Evolutionary conservation across 2,888 invertebrate species (phyloP), one percentile per base, ranked within the genome.

Genomic region (Ophion ellenae): DNA sequence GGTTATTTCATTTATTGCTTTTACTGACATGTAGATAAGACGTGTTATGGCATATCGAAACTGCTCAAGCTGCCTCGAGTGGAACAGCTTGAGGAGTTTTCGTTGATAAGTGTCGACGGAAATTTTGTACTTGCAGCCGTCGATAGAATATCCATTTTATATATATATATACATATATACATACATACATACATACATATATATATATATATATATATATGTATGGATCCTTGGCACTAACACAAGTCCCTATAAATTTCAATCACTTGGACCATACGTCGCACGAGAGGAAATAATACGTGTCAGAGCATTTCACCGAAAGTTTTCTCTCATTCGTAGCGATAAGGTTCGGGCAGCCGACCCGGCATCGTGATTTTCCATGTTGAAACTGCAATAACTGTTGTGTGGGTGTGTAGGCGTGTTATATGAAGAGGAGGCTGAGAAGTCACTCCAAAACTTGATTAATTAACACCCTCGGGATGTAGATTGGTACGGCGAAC

Each of bases 301-400:
- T 82, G 85, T 85, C 85, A 85, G 82, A 64, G 66, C 70, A 78
- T 87, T 85, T 85, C 78, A 81, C 66, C 80, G 28, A 86, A 84
- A 86, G 79, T 86, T 86, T 61, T 61, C 59, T 80, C 66, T 74
- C 66, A 36, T 45, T 9, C 61, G 28, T 45, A 61, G 53, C 53
- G 53, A 69, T 45, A 36, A 40, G 59, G 66, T 47, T 69, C 74
- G 59, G 57, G 24, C 78, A 66, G 75, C 70, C 28, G 71, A 71
- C 71, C 47, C 66, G 24, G 28, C 66, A 57, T 66, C 61, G 57
- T 36, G 17, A 76, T 53, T 76, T n/a, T 76, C 47, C 45, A 11
- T 67, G 76, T 67, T 20, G 20, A 57, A 77, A 66, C 20, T 77
- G 40, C 67, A 67, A 9, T 61, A 61, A 75, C 70, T 57, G 28